phyloP scores from a whole-genome alignment of 2,888 invertebrate genomes.

The Meiosimyza decipiens region DNA sequence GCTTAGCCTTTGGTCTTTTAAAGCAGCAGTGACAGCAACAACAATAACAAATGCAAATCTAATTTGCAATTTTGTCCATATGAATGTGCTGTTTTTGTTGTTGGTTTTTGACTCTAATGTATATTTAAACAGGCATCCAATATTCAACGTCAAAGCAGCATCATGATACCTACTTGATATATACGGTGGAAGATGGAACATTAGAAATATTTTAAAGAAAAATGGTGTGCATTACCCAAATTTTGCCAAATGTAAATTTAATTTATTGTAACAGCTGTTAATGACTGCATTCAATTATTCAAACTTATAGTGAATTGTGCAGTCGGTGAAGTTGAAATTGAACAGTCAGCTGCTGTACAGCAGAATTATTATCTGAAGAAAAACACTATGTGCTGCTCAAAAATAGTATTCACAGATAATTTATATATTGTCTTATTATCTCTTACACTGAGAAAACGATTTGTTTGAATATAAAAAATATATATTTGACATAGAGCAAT shows the following conservation, averaged over 20 bases:
- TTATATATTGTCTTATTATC: no score
- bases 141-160: neutral
- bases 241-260: conserved; percentile 33
- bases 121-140: conserved; percentile 32
- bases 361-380: no score
- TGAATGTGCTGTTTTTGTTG: neutral
- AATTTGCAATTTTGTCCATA: conserved; percentile 34
- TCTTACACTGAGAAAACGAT: no score
- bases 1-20: neutral
- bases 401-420: no score
- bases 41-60: conserved; percentile 31
- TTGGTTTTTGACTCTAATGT: conserved; percentile 31
- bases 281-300: conserved; percentile 23
- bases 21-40: neutral
- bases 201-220: neutral
- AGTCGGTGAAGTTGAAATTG: no score
- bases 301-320: neutral
- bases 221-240: conserved; percentile 1
- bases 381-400: no score
- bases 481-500: no score
- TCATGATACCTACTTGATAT: neutral
- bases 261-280: conserved; percentile 27
- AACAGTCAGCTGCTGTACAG: no score
- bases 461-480: no score
- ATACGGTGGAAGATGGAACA: neutral